A percentile compares a stretch with the other conserved stretches of the same genome.
These are phyloP conservation scores for Lithosia quadra DNA, from an alignment of 2,888 invertebrate species.

Conservation along the genomic window DNA sequence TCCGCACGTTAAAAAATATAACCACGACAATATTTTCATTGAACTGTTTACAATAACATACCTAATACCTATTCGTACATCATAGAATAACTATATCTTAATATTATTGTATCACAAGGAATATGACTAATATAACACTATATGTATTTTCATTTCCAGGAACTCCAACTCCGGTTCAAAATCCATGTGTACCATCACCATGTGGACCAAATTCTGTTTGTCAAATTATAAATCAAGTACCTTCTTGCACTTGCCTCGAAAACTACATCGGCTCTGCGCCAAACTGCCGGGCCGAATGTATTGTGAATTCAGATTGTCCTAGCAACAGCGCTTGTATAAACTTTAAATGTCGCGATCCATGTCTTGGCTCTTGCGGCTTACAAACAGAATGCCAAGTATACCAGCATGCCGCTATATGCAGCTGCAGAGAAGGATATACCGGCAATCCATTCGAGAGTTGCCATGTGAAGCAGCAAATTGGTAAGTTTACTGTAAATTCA, in stretches of 20 bases:
- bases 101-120: neutral
- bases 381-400: constrained; percentile 91
- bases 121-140: neutral
- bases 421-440: constrained; percentile 91
- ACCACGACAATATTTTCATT: too few relatives aligned
- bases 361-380: constrained; percentile 92
- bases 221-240: constrained; percentile 87
- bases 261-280: constrained; percentile 90
- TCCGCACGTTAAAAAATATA: too few relatives aligned
- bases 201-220: constrained; percentile 91
- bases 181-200: constrained; percentile 91
- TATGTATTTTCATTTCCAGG: constrained; percentile 54
- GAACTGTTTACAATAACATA: too few relatives aligned
- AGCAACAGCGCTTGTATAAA: constrained; percentile 92
- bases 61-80: too few relatives aligned
- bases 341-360: constrained; percentile 93
- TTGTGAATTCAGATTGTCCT: constrained; percentile 91
- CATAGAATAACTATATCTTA: too few relatives aligned
- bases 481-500: constrained; percentile 50
- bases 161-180: constrained; percentile 66
- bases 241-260: constrained; percentile 89
- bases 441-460: constrained; percentile 92
- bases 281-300: constrained; percentile 91
- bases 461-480: constrained; percentile 72
- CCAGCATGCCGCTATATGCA: constrained; percentile 93